These are phyloP conservation scores for Lucilia cuprina DNA, from an alignment of 1,140 invertebrate species.

Conservation along the genomic window DNA sequence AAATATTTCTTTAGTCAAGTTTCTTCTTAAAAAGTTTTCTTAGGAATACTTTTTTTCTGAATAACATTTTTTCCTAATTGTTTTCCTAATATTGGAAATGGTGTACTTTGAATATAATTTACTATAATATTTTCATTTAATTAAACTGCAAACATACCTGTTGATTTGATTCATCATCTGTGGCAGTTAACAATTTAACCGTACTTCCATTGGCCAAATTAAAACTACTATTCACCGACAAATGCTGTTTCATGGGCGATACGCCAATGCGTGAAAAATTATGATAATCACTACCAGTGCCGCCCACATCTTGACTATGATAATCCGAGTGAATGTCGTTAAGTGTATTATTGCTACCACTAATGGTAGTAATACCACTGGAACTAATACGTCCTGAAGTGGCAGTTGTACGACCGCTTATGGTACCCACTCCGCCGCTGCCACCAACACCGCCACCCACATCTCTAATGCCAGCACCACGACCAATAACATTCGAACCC, in stretches of 20 bases:
- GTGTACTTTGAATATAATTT: no score
- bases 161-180: slow-evolving; percentile 56
- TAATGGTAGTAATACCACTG: slow-evolving; percentile 57
- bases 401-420: slow-evolving; percentile 54
- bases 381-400: slow-evolving; percentile 57
- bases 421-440: slow-evolving; percentile 42
- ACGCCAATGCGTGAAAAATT: slow-evolving; percentile 19
- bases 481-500: neutral
- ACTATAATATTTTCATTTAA: no score
- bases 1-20: no score
- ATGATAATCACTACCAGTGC: slow-evolving; percentile 36
- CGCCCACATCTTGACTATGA: slow-evolving; percentile 46
- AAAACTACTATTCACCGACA: slow-evolving; percentile 47
- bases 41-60: no score
- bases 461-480: slow-evolving; percentile 7
- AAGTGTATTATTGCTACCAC: slow-evolving; percentile 57
- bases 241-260: slow-evolving; percentile 49
- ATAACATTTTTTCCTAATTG: no score
- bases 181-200: slow-evolving; percentile 50
- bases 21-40: no score
- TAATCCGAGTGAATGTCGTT: slow-evolving; percentile 50
- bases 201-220: slow-evolving; percentile 57
- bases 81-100: no score
- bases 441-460: slow-evolving; percentile 28
- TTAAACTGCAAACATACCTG: slow-evolving; percentile 48